phyloP scores from a whole-genome alignment of 2,113 vertebrate species.

The Apodemus sylvaticus region DNA sequence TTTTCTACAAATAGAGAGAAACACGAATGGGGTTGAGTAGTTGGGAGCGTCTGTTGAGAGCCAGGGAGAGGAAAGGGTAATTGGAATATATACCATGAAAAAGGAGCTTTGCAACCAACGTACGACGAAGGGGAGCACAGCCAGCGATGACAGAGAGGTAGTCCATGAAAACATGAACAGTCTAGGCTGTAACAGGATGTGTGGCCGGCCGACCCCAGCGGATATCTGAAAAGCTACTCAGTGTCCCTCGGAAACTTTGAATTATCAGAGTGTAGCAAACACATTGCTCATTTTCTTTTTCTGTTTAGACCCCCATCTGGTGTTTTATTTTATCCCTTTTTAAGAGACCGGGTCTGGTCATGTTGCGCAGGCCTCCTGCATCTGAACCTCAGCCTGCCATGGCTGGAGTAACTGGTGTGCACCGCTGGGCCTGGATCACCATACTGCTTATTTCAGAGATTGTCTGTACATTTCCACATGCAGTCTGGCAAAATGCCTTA shows the following conservation, averaged over 20 bases:
- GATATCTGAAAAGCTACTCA: conserved; percentile 35
- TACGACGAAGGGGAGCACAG: neutral
- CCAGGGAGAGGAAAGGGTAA: neutral
- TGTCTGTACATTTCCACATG: neutral
- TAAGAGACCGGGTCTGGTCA: neutral
- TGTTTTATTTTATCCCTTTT: neutral
- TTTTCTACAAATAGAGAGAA: neutral
- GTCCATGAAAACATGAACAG: neutral
- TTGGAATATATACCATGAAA: neutral
- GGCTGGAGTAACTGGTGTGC: neutral
- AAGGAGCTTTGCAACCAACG: neutral
- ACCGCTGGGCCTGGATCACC: neutral
- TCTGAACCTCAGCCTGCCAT: neutral
- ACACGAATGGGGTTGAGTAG: neutral
- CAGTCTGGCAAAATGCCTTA: neutral
- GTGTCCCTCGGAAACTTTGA: neutral
- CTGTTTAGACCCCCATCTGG: neutral
- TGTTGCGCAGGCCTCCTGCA: neutral
- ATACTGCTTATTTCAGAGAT: neutral
- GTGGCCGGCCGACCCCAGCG: neutral
- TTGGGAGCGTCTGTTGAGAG: neutral
- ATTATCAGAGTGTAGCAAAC: neutral
- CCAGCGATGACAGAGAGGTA: neutral
- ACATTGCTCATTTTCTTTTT: neutral
- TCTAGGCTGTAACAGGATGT: neutral